Percentiles rank a stretch among this genome's conserved stretches.
Evolutionary conservation across 92 coral and sea anemone species (phyloP).

Genomic region (Epizoanthus illoricatus): DNA sequence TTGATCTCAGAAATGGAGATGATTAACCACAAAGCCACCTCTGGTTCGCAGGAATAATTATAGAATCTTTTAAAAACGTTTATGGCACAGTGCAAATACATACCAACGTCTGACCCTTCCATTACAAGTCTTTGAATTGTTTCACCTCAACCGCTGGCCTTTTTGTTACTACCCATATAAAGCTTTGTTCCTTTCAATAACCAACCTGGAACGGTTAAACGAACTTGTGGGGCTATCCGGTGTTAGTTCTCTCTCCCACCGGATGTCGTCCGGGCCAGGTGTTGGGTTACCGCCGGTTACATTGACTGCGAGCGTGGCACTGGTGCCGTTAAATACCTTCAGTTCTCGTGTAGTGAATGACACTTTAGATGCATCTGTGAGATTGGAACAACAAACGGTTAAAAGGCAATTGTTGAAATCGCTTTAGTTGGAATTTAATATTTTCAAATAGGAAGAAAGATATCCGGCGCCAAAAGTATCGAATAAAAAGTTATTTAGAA

Average conservation of each 20-base stretch:
- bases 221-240: neutral
- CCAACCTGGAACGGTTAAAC: conserved; percentile 35
- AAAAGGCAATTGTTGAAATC: neutral
- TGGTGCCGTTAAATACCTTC: conserved; percentile 14
- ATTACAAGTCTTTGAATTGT: too few species aligned
- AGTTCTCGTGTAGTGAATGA: conserved; percentile 1
- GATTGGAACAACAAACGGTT: too few species aligned
- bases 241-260: conserved; percentile 16
- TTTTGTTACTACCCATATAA: too few species aligned
- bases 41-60: too few species aligned
- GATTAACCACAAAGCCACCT: too few species aligned
- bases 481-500: neutral
- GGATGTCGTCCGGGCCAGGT: conserved; percentile 17
- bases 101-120: too few species aligned
- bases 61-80: too few species aligned
- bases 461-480: neutral
- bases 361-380: conserved; percentile 22
- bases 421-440: neutral
- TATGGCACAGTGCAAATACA: too few species aligned
- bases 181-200: too few species aligned
- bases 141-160: too few species aligned
- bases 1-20: too few species aligned
- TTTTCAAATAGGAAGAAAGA: neutral
- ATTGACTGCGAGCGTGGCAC: conserved; percentile 15
- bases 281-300: conserved; percentile 36